Evolutionary conservation across 2,888 invertebrate genomes (phyloP).

Genomic region (Drymonia ruficornis): DNA sequence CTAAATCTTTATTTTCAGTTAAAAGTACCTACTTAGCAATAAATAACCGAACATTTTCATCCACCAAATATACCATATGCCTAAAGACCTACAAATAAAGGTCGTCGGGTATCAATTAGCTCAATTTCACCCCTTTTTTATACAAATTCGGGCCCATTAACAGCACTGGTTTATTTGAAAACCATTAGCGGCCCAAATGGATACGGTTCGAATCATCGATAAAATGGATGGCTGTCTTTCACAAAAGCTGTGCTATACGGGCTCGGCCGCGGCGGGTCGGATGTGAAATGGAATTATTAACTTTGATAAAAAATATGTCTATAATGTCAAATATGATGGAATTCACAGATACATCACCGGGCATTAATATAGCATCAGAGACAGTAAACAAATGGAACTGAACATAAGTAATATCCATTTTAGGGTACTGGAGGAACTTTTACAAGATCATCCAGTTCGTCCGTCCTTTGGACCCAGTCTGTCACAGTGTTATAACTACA

Average conservation of each 20-base stretch:
- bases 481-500: too few relatives aligned
- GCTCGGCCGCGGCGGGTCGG: slow-evolving; percentile 35
- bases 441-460: too few relatives aligned
- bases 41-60: background rate
- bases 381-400: too few relatives aligned
- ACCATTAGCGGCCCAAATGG: slow-evolving; percentile 69
- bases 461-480: too few relatives aligned
- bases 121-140: slow-evolving; percentile 55
- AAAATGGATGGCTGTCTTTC: slow-evolving; percentile 69
- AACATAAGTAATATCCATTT: too few relatives aligned
- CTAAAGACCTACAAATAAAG: slow-evolving; percentile 27
- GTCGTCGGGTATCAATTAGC: slow-evolving; percentile 58
- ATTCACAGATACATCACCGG: slow-evolving; percentile 7
- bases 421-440: too few relatives aligned
- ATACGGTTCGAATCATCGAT: slow-evolving; percentile 64
- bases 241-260: slow-evolving; percentile 49
- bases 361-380: too few relatives aligned
- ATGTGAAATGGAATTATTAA: slow-evolving; percentile 55
- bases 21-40: background rate
- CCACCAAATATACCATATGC: background rate
- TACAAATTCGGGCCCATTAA: slow-evolving; percentile 66
- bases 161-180: slow-evolving; percentile 72
- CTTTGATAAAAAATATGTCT: slow-evolving; percentile 44
- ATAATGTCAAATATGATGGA: slow-evolving; percentile 14
- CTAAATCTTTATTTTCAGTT: too few relatives aligned